Evolutionary conservation across 2,888 invertebrate genomes (phyloP).

Genomic region (Volucella inanis): DNA sequence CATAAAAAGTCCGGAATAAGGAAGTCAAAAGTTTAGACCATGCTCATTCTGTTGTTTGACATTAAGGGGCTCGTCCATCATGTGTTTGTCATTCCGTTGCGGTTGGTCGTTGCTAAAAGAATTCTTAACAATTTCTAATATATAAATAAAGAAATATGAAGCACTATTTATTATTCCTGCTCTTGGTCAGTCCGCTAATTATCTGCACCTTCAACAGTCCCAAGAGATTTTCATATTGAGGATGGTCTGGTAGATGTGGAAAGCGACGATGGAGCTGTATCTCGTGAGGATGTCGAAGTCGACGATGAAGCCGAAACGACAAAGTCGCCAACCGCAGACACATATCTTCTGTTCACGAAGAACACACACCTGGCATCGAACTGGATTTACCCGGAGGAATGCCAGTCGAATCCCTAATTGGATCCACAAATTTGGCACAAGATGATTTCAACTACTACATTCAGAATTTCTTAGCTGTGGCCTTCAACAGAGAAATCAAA

Average conservation of each 20-base stretch:
- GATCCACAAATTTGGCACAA: slow-evolving; percentile 96
- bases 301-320: slow-evolving; percentile 85
- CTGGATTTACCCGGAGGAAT: slow-evolving; percentile 91
- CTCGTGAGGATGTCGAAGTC: slow-evolving; percentile 85
- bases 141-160: slow-evolving; percentile 85
- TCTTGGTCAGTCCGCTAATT: slow-evolving; percentile 89
- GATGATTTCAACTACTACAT: slow-evolving; percentile 98
- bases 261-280: slow-evolving; percentile 86
- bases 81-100: slow-evolving; percentile 63
- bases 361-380: slow-evolving; percentile 86
- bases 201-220: slow-evolving; percentile 88
- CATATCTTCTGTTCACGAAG: slow-evolving; percentile 94
- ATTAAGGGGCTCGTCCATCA: no score
- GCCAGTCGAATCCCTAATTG: slow-evolving; percentile 96
- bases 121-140: slow-evolving; percentile 56
- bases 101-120: slow-evolving; percentile 43
- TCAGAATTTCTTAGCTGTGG: slow-evolving; percentile 97
- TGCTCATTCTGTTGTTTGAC: no score
- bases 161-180: slow-evolving; percentile 86
- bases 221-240: slow-evolving; percentile 85
- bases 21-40: no score
- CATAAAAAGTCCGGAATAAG: no score
- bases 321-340: slow-evolving; percentile 95
- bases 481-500: slow-evolving; percentile 93
- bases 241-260: slow-evolving; percentile 89